These are phyloP conservation scores for Catharus fuscescens DNA, from an alignment of 2,113 vertebrate genomes.

Conservation along the genomic window DNA sequence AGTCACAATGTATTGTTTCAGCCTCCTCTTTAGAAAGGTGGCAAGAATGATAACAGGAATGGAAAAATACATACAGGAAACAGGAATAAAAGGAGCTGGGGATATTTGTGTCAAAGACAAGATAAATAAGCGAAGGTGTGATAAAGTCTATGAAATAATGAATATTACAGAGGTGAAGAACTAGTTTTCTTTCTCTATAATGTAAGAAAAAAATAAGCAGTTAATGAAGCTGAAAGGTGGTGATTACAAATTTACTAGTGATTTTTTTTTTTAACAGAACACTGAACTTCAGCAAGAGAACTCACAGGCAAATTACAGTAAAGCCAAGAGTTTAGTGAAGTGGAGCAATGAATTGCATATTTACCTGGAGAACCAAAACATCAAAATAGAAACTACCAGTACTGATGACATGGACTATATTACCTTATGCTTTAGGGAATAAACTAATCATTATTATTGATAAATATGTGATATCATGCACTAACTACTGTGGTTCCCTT, in stretches of 20 bases:
- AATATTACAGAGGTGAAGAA: neutral
- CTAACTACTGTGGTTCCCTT: neutral
- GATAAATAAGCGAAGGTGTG: slow-evolving; percentile 16
- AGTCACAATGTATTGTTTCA: slow-evolving; percentile 45
- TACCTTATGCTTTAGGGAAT: neutral
- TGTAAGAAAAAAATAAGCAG: slow-evolving; percentile 18
- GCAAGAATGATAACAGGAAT: slow-evolving; percentile 26
- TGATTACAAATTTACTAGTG: slow-evolving; percentile 33
- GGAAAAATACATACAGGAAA: neutral
- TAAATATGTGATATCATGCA: neutral
- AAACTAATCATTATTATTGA: slow-evolving; percentile 26
- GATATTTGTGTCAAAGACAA: neutral
- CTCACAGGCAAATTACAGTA: neutral
- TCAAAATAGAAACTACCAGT: neutral
- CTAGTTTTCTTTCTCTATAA: neutral
- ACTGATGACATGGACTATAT: neutral
- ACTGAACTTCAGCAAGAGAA: neutral
- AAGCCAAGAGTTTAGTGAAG: neutral
- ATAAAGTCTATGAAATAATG: slow-evolving; percentile 1
- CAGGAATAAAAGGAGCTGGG: neutral
- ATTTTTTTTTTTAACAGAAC: neutral
- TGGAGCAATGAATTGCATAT: neutral
- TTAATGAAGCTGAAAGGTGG: slow-evolving; percentile 65
- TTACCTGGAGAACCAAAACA: neutral
- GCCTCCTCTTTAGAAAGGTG: slow-evolving; percentile 36